Base-by-base conservation (phyloP, 2,888 invertebrate species). In the Caenorhabditis macrosperma region DNA sequence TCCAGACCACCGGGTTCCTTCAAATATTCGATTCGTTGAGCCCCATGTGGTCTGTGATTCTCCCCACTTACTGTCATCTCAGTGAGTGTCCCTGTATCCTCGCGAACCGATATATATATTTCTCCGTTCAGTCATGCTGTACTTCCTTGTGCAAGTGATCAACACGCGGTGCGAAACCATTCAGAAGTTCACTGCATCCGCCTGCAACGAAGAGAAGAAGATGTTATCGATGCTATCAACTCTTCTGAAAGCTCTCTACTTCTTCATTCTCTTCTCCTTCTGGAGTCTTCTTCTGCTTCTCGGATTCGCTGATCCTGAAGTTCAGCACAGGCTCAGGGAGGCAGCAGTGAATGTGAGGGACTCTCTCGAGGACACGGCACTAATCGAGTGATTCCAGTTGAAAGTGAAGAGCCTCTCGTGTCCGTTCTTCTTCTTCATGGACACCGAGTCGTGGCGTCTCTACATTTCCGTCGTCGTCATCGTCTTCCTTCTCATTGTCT, bases 1-100 rank as follows among this genome's bases (percentile, higher is more conserved):
- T 71, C 59, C 69, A 71, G 22, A 48, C 54, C 0, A 71, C 59
- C 2, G 77, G 77, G 3, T 77, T 77, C 44, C 48, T 77, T 26
- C 77, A 66, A 33, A 44, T 77, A 0, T 60, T 77, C 20, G 52
- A 71, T 35, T 7, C 38, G 0, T 10, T 69, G 10, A 77, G 54
- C 24, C 63, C 57, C 22, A 60, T 66, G 52, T 77, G 71, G 69
- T 35, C 69, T 0, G 24, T 66, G 5, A 71, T 77, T 46, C 0
- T 33, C 0, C 59, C 59, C 15, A 22, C 71, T 22, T 77, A 59
- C 35, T 38, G 44, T 7, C 44, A 71, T 38, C 20, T 71, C 7
- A 20, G 76, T 76, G 20, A 50, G 50, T 76, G 24, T 38, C 38
- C 22, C 35, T 38, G 12, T 12, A 26, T 20, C 30, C 38, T 12